Evolutionary conservation across 2,888 invertebrate genomes (phyloP).

Genomic region (Podotricha telesiphe): DNA sequence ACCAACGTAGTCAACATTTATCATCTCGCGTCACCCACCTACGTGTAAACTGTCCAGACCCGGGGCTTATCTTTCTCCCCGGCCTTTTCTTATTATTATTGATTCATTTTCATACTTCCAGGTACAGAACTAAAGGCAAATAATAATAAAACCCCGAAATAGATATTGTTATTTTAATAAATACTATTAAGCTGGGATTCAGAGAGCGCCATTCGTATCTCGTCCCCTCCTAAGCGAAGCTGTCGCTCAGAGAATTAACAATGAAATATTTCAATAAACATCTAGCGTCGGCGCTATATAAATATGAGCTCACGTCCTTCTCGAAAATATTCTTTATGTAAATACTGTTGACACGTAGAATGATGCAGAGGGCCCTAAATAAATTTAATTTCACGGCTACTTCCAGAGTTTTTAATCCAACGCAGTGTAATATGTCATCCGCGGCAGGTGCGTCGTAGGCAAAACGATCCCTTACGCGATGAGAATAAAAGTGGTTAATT

Average conservation of each 20-base stretch:
- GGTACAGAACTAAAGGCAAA: conserved; percentile 48
- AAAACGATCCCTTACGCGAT: conserved; percentile 57
- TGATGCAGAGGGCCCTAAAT: conserved; percentile 77
- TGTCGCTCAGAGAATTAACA: conserved; percentile 77
- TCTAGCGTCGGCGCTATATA: conserved; percentile 69
- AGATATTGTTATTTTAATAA: conserved; percentile 79
- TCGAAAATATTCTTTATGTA: conserved; percentile 79
- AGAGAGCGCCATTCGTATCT: conserved; percentile 62
- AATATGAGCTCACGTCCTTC: conserved; percentile 74
- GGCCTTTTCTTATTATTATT: conserved; percentile 37
- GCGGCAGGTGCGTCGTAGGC: conserved; percentile 60
- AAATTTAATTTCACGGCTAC: conserved; percentile 78
- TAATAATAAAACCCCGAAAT: conserved; percentile 57
- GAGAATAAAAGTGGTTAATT: conserved; percentile 61
- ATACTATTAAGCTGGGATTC: conserved; percentile 73
- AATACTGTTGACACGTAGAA: conserved; percentile 73
- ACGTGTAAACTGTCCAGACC: conserved; percentile 69
- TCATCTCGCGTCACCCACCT: conserved; percentile 58
- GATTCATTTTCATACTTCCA: conserved; percentile 44
- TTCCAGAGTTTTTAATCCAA: conserved; percentile 69
- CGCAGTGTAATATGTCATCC: conserved; percentile 62
- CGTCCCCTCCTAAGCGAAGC: conserved; percentile 65
- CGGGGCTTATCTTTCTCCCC: conserved; percentile 64
- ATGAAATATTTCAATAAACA: conserved; percentile 82
- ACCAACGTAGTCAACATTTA: conserved; percentile 74